Conservation (phyloP, 2,113 vertebrate species). For the Ondatra zibethicus region DNA sequence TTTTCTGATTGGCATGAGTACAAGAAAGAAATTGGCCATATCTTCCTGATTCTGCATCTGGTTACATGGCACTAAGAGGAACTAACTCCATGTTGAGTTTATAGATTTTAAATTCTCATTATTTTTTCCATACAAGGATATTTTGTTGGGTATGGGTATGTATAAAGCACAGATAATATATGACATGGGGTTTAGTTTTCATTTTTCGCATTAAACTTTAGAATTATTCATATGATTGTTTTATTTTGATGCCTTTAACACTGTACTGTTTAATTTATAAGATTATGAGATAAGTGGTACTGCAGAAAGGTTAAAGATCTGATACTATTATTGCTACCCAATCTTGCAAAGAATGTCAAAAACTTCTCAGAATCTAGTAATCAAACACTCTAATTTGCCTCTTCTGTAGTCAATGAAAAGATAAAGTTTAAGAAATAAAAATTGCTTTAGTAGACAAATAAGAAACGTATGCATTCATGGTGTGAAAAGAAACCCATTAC, state of each 20-base stretch:
- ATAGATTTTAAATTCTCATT: constrained; percentile 72
- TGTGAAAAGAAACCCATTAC: not conserved
- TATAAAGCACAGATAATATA: constrained; percentile 38
- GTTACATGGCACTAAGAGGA: constrained; percentile 60
- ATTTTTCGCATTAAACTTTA: constrained; percentile 27
- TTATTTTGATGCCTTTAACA: not conserved
- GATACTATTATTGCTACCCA: not conserved
- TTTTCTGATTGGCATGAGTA: constrained; percentile 69
- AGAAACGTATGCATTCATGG: not conserved
- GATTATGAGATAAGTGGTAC: not conserved
- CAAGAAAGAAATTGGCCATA: constrained; percentile 76
- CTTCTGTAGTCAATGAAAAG: not conserved
- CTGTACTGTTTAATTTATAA: not conserved
- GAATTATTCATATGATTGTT: not conserved
- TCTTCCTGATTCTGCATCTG: constrained; percentile 79
- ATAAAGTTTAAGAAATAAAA: not conserved
- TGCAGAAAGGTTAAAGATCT: not conserved
- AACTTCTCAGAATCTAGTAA: not conserved
- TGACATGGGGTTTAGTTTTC: constrained; percentile 11
- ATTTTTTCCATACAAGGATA: constrained; percentile 27
- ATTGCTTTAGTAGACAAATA: not conserved
- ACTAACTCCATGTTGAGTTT: constrained; percentile 60
- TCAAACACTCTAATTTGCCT: not conserved
- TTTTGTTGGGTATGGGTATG: not conserved
- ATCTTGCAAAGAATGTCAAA: not conserved